Conservation (phyloP, 1,140 invertebrate species). For the Teleopsis dalmanni region DNA sequence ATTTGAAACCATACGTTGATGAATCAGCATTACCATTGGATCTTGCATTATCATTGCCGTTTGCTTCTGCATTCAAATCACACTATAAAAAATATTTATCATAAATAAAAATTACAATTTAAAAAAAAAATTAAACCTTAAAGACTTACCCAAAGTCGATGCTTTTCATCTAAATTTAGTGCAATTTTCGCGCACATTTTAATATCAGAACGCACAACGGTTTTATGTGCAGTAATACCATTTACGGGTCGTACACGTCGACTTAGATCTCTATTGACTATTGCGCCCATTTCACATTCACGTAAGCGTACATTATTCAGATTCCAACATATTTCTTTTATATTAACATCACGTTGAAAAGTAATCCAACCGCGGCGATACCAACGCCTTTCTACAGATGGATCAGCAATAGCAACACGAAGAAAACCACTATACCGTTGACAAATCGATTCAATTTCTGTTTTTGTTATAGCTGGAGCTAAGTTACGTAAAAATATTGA, state of each 20-base stretch:
- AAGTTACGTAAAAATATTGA: slow-evolving; percentile 96
- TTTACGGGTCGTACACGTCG: slow-evolving; percentile 87
- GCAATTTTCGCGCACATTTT: slow-evolving; percentile 92
- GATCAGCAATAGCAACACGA: slow-evolving; percentile 94
- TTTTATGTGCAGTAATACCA: slow-evolving; percentile 85
- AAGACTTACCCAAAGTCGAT: slow-evolving; percentile 61
- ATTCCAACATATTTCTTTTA: slow-evolving; percentile 99
- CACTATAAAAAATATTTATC: not conserved
- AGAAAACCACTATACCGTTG: slow-evolving; percentile 91
- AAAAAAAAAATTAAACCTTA: not conserved
- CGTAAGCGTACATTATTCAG: slow-evolving; percentile 79
- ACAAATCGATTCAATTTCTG: slow-evolving; percentile 96
- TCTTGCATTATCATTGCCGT: not conserved
- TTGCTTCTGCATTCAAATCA: not conserved
- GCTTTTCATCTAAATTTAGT: slow-evolving; percentile 82
- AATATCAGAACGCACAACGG: slow-evolving; percentile 86
- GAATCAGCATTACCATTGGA: not conserved
- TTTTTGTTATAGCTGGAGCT: slow-evolving; percentile 89
- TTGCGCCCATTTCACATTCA: slow-evolving; percentile 90
- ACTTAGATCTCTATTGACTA: slow-evolving; percentile 89
- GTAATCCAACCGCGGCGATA: slow-evolving; percentile 97
- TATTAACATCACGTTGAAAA: slow-evolving; percentile 93
- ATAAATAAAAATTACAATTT: not conserved
- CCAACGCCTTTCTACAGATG: slow-evolving; percentile 89
- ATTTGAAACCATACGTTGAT: slow-evolving; percentile 66